phyloP scores from a whole-genome alignment of 2,797 vertebrate genomes.

The Danio kyathit region DNA sequence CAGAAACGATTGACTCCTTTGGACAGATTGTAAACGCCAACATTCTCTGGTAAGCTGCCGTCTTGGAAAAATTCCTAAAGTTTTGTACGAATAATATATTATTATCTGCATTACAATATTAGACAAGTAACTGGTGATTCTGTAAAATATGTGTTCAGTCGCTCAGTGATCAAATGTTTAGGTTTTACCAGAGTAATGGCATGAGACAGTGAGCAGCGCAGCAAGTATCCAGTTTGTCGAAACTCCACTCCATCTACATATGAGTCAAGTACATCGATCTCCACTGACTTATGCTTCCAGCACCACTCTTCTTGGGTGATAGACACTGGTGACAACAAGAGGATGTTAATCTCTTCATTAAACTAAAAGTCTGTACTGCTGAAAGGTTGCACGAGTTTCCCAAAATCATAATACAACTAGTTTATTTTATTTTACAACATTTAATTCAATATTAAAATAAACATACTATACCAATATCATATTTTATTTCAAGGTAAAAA shows the following conservation, averaged over 20 bases:
- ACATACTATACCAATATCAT: not conserved
- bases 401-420: not conserved
- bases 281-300: slow-evolving; percentile 96
- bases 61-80: slow-evolving; percentile 98
- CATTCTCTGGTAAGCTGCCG: slow-evolving; percentile 95
- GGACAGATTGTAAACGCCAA: slow-evolving; percentile 96
- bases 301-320: slow-evolving; percentile 98
- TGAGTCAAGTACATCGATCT: slow-evolving; percentile 90
- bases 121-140: not conserved
- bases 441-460: not conserved
- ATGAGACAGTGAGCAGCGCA: slow-evolving; percentile 95
- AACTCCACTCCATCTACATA: slow-evolving; percentile 90
- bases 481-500: too few relatives aligned
- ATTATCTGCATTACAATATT: not conserved
- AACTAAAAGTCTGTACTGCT: not conserved
- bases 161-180: not conserved
- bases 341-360: not conserved
- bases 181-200: slow-evolving; percentile 93
- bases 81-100: not conserved
- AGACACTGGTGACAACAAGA: slow-evolving; percentile 77
- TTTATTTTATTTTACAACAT: not conserved
- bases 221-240: slow-evolving; percentile 96
- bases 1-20: slow-evolving; percentile 99
- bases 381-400: not conserved
- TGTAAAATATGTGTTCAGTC: not conserved